These are phyloP conservation scores for Semnopithecus entellus DNA, from an alignment of 2,113 vertebrate species.

Conservation along the genomic window DNA sequence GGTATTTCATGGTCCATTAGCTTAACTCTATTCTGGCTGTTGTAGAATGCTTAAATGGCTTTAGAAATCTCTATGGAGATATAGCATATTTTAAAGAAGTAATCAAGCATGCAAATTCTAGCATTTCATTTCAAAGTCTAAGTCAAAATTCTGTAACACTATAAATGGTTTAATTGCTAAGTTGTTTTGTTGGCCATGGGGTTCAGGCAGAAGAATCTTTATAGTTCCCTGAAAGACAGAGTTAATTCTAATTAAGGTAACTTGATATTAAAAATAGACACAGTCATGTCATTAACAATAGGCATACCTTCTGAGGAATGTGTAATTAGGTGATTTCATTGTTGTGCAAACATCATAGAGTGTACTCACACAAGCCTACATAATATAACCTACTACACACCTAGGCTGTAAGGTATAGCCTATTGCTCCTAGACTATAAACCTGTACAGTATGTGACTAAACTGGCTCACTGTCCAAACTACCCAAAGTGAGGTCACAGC, in stretches of 20 bases:
- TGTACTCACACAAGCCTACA: neutral
- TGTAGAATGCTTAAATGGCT: neutral
- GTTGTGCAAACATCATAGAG: neutral
- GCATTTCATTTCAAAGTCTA: neutral
- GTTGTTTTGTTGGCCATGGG: neutral
- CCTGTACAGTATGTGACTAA: neutral
- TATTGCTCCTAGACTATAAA: neutral
- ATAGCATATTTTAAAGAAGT: neutral
- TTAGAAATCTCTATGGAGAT: neutral
- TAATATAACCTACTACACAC: neutral
- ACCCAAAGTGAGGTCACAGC: neutral
- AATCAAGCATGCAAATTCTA: neutral
- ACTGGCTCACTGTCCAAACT: neutral
- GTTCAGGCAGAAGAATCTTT: neutral
- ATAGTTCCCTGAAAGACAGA: neutral
- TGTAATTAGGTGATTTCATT: neutral
- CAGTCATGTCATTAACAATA: neutral
- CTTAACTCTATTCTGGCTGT: neutral
- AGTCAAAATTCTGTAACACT: neutral
- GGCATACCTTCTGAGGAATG: neutral
- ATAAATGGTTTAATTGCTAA: neutral
- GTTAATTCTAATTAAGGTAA: conserved; percentile 3
- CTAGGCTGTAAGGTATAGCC: neutral
- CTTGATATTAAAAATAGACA: neutral
- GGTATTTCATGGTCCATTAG: neutral